These are phyloP conservation scores for Peromyscus polionotus DNA, from an alignment of 2,113 vertebrate species.

Conservation along the genomic window DNA sequence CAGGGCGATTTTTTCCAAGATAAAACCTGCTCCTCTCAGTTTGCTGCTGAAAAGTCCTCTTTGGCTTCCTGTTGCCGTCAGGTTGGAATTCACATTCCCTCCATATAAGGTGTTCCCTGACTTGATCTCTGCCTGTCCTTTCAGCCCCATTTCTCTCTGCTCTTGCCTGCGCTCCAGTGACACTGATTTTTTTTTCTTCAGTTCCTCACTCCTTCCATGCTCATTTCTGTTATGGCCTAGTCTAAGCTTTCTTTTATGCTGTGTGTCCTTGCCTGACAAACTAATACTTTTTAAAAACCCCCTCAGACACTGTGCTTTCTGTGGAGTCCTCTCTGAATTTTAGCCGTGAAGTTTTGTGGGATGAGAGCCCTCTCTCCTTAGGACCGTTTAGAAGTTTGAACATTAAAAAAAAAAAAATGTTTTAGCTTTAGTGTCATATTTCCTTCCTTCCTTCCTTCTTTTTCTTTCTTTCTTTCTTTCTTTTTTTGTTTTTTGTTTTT, in stretches of 20 bases:
- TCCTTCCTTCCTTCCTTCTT: not conserved
- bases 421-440: not conserved
- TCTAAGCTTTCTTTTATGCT: not conserved
- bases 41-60: slow-evolving; percentile 20
- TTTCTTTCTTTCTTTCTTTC: no score
- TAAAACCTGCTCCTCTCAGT: slow-evolving; percentile 33
- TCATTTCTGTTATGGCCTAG: not conserved
- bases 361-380: not conserved
- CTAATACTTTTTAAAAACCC: not conserved
- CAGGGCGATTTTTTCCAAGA: slow-evolving; percentile 31
- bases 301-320: slow-evolving; percentile 40
- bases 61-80: slow-evolving; percentile 30
- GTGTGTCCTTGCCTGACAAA: slow-evolving; percentile 14
- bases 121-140: slow-evolving; percentile 1
- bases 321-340: not conserved
- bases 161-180: not conserved
- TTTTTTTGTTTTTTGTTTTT: no score
- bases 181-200: not conserved
- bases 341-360: not conserved
- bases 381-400: slow-evolving; percentile 30
- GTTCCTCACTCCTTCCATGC: not conserved
- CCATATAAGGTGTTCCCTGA: not conserved
- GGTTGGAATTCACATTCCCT: slow-evolving; percentile 21
- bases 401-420: not conserved
- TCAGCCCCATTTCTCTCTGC: not conserved